A percentile compares a stretch with the other conserved stretches of the same genome.
Conservation (phyloP, 2,113 vertebrate species). For the Rhombomys opimus region DNA sequence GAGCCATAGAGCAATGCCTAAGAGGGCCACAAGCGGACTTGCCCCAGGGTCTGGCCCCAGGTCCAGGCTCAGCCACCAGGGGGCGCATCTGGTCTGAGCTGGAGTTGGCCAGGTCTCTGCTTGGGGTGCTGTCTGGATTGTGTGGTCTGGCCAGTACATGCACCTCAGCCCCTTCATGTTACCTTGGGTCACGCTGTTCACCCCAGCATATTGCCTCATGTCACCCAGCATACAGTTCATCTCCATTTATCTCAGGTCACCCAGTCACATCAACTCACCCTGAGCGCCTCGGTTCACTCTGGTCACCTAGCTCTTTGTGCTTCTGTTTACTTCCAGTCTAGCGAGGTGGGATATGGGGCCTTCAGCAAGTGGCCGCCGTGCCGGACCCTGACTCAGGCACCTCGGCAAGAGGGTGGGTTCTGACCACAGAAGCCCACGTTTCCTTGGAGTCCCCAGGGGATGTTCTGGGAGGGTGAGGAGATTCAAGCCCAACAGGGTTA, state of each 20-base stretch:
- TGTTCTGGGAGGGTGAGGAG: neutral
- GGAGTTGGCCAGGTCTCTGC: too few species aligned
- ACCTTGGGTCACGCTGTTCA: neutral
- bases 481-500: neutral
- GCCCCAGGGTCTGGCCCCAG: neutral
- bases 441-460: neutral
- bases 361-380: too few species aligned
- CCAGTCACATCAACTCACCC: neutral
- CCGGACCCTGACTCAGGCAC: neutral
- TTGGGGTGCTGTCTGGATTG: neutral
- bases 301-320: neutral
- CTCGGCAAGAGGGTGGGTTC: neutral
- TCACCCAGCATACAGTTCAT: neutral
- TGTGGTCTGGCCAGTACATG: too few species aligned
- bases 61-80: constrained; percentile 66
- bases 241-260: neutral
- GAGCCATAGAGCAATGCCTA: too few species aligned
- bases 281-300: neutral
- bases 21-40: neutral
- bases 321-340: neutral
- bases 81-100: constrained; percentile 61
- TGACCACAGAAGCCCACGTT: neutral
- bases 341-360: neutral
- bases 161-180: neutral
- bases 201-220: neutral